phyloP scores from a whole-genome alignment of 2,113 vertebrate species.

The Pedetes capensis region DNA sequence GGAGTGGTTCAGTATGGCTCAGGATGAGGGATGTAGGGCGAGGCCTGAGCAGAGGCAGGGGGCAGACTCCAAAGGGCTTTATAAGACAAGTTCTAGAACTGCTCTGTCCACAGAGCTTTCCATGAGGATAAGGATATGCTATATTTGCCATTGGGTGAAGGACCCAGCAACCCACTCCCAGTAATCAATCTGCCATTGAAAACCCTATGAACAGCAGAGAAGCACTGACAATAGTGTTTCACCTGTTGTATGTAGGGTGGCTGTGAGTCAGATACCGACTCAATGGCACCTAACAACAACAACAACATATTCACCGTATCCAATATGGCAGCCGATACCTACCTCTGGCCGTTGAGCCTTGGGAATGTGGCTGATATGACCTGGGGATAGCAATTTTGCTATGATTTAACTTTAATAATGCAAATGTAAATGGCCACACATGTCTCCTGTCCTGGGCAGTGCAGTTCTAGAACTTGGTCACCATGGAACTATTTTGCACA shows the following conservation, averaged over 20 bases:
- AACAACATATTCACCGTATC: not conserved
- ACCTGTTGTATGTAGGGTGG: too few species aligned
- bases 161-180: too few species aligned
- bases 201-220: too few species aligned
- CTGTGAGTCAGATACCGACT: too few species aligned
- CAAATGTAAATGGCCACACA: not conserved
- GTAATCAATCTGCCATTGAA: too few species aligned
- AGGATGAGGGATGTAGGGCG: too few species aligned
- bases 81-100: not conserved
- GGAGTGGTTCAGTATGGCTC: not conserved
- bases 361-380: not conserved
- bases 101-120: not conserved
- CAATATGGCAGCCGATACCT: not conserved
- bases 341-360: not conserved
- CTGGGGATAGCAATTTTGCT: not conserved
- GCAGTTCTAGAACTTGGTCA: not conserved
- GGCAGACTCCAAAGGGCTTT: not conserved
- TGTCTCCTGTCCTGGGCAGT: not conserved
- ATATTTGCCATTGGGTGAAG: too few species aligned
- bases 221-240: too few species aligned
- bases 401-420: not conserved
- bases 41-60: not conserved
- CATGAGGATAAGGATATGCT: not conserved
- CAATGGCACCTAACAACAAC: too few species aligned
- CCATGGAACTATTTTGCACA: not conserved